Base-by-base conservation (phyloP, 2,888 invertebrate genomes). In the Agrilus cyanescens region DNA sequence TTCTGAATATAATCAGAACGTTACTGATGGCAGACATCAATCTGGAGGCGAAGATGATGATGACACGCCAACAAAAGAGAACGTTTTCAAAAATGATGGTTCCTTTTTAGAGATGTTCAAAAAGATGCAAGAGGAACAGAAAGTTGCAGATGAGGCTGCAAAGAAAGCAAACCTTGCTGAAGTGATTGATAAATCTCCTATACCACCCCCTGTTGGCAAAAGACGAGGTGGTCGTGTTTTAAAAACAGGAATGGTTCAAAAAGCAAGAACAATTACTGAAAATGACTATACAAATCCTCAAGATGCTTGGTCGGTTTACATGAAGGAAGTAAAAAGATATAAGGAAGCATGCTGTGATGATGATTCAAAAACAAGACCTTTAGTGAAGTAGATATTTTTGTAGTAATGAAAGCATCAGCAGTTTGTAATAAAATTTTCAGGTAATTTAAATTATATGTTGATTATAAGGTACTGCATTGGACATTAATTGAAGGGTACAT, bases 251-350 rank as follows among this genome's bases (percentile, higher is more conserved):
- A 72, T 90, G 62, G 91, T 93, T 32, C 86, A 89, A 57, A 93
- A 93, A 62, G 76, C 79, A 37, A 84, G 83, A 61, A 74, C 76
- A 15, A 69, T 70, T 13, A 75, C 73, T 40, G 80, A 80, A 54
- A 77, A 76, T 53, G 72, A 72, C 1, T 73, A 69, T 1, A 78
- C 78, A 51, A 72, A 75, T 14, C 80, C 82, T 0, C 86, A 85
- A 60, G 91, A 93, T 66, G 89, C 91, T 12, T 93, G 93, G 93
- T 85, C 90, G 0, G 75, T 89, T 18, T 94, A 94, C 62, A 82
- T 93, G 80, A 86, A 86, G 47, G 94, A 93, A 74, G 93, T 94
- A 13, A 85, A 88, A 60, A 85, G 86, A 60, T 94, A 93, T 63
- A 83, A 89, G 60, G 89, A 89, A 64, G 85, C 88, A 41, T 88